Conservation (phyloP, 1,140 invertebrate species). For the Linepithema humile region DNA sequence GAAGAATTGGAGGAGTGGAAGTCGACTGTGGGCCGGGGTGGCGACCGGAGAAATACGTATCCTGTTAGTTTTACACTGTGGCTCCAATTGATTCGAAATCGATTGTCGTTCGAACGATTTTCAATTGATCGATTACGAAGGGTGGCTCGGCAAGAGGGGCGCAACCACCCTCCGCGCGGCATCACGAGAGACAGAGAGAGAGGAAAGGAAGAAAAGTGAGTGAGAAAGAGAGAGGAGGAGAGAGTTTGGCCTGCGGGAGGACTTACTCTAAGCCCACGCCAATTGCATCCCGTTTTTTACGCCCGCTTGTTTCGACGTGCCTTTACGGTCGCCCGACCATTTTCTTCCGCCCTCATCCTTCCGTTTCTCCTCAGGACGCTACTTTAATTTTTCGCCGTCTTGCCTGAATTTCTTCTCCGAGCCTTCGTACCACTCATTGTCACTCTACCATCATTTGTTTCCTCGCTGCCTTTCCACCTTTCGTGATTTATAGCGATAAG, state of each 20-base stretch:
- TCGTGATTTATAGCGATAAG: constrained; percentile 27
- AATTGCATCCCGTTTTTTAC: constrained; percentile 80
- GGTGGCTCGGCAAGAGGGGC: constrained; percentile 59
- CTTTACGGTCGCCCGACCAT: constrained; percentile 66
- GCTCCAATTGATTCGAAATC: constrained; percentile 82
- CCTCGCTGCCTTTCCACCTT: constrained; percentile 16
- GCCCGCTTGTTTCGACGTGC: constrained; percentile 75
- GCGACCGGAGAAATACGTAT: constrained; percentile 81
- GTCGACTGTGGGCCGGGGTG: constrained; percentile 65
- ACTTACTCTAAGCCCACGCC: constrained; percentile 78
- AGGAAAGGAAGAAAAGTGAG: neutral
- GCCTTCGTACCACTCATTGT: constrained; percentile 37
- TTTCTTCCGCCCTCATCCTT: constrained; percentile 41
- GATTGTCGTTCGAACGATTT: constrained; percentile 82
- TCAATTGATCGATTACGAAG: constrained; percentile 81
- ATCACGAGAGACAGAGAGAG: constrained; percentile 8
- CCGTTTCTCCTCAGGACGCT: constrained; percentile 38
- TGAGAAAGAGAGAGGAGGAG: constrained; percentile 6
- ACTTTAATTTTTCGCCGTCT: constrained; percentile 56
- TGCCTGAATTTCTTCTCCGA: constrained; percentile 59
- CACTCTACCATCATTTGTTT: neutral
- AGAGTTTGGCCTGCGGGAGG: constrained; percentile 67
- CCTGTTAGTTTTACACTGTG: constrained; percentile 82
- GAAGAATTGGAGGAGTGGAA: constrained; percentile 64
- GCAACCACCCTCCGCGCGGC: constrained; percentile 36